These are phyloP conservation scores for Rhabdomys pumilio DNA, from an alignment of 2,797 vertebrate genomes.

Conservation along the genomic window DNA sequence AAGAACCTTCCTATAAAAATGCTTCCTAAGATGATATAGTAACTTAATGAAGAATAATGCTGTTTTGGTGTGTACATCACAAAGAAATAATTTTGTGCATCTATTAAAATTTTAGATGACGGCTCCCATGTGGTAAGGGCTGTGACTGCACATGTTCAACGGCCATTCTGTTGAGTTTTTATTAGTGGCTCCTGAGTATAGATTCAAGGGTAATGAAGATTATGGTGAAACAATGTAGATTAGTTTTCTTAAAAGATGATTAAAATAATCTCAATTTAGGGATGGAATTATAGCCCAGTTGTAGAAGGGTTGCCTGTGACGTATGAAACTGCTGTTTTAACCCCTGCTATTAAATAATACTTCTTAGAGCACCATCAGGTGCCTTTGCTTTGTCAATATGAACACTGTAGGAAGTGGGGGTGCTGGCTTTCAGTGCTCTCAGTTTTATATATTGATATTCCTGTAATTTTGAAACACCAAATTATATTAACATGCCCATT, in stretches of 20 bases:
- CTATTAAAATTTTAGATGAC: neutral
- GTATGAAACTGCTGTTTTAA: neutral
- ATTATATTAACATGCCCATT: neutral
- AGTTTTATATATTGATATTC: neutral
- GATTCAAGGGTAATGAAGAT: neutral
- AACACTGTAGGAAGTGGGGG: neutral
- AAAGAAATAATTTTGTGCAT: neutral
- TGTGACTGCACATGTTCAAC: neutral
- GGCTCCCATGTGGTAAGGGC: neutral
- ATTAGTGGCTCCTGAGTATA: neutral
- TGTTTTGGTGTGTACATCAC: slow-evolving; percentile 2
- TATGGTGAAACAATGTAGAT: neutral
- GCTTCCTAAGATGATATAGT: slow-evolving; percentile 19
- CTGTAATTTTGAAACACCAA: neutral
- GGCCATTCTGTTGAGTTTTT: neutral
- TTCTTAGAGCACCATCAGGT: neutral
- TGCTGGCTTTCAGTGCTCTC: neutral
- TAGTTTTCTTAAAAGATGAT: neutral
- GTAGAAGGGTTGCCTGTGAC: neutral
- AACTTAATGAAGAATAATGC: neutral
- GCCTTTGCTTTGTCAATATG: neutral
- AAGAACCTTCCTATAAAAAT: neutral
- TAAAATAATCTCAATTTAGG: neutral
- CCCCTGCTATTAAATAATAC: neutral
- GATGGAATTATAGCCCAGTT: neutral